Base-by-base conservation (phyloP, 2,113 vertebrate genomes). In the Rhinolophus ferrumequinum region DNA sequence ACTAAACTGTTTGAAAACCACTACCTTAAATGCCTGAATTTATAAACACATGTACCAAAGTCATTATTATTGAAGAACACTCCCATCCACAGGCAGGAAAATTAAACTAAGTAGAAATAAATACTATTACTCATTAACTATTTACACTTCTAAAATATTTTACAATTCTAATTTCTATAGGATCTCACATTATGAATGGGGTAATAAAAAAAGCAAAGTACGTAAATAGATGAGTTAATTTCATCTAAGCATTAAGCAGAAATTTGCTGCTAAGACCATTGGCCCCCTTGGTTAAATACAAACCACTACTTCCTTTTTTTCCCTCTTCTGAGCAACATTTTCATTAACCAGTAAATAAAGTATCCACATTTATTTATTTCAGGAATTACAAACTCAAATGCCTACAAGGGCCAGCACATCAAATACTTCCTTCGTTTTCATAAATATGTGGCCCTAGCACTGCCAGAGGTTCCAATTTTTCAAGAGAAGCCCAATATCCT, bases 401-500 rank as follows among this genome's bases (percentile, higher is more conserved):
- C 18, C 35, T 52, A 35, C 4, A 87, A 89, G 33, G 8, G 19
- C 26, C 28, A 92, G 26, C 1, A 88, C 14, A 60, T 72, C 54
- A 91, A 85, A 81, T 70, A 83, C 9, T 86, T 38, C 82, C 30
- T 93, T 90, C 24, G 41, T 82, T 92, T 89, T 79, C 30, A 88
- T 70, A 91, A 92, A 82, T 38, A 67, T 1, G 10, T 93, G n/a
- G 35, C 14, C 41, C 56, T 50, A 54, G 33, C 10, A 77, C 56
- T 52, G 56, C 4, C 52, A 91, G 44, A 83, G 4, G 8, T 70
- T 83, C 69, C 28, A 90, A 72, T 64, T 93, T 96, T 90, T 54
- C 67, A 66, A 64, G n/a, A 95, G 67, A 92, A 73, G 26, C 33
- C 24, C 8, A 58, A 47, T 66, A 21, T 86, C 33, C 21, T n/a